These are phyloP conservation scores for Pitangus sulphuratus DNA, from an alignment of 2,797 vertebrate genomes.

Conservation along the genomic window DNA sequence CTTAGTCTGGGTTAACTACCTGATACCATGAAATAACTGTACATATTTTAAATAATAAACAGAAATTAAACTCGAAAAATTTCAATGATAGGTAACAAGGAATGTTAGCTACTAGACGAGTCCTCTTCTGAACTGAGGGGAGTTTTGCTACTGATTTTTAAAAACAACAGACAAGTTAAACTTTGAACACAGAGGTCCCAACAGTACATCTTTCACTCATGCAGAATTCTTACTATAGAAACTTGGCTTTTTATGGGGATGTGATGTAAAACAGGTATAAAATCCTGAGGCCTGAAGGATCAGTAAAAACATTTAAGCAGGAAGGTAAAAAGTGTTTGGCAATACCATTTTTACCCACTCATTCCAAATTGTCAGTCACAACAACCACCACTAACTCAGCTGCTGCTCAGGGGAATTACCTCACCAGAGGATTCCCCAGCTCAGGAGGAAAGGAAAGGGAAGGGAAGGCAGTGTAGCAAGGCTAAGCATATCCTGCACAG, in stretches of 20 bases:
- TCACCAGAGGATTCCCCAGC: neutral
- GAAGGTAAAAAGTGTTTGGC: neutral
- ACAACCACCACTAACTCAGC: neutral
- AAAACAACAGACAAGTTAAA: neutral
- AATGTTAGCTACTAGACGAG: neutral
- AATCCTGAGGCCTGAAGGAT: neutral
- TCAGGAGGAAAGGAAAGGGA: neutral
- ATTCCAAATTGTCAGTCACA: neutral
- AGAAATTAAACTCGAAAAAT: constrained; percentile 1
- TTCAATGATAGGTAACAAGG: neutral
- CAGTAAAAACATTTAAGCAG: neutral
- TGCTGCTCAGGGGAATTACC: constrained; percentile 9
- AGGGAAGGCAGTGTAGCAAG: neutral
- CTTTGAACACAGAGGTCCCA: neutral
- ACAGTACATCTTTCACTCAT: neutral
- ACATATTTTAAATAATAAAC: constrained; percentile 22
- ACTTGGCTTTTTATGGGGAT: neutral
- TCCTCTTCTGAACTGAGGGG: neutral
- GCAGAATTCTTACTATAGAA: neutral
- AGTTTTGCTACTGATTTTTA: neutral
- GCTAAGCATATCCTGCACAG: neutral
- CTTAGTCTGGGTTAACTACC: constrained; percentile 41
- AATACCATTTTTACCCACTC: neutral
- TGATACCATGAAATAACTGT: constrained; percentile 10
- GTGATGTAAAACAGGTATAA: neutral